phyloP scores from a whole-genome alignment of 2,888 invertebrate species.

The Lycaena phlaeas region DNA sequence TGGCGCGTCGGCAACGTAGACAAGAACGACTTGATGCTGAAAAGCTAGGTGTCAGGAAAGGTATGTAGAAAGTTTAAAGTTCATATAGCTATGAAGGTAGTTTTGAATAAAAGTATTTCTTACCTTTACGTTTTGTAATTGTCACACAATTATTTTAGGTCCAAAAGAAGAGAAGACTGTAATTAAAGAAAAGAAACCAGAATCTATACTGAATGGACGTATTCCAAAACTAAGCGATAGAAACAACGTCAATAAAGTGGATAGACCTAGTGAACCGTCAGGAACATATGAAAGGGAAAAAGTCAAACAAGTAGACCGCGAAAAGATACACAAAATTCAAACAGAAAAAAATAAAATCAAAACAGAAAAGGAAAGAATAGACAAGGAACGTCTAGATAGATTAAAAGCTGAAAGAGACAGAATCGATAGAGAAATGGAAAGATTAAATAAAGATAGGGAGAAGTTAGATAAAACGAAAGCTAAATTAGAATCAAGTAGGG shows the following conservation, averaged over 20 bases:
- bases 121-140: background rate
- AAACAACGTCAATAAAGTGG: slow-evolving; percentile 25
- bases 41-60: slow-evolving; percentile 33
- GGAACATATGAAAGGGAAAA: slow-evolving; percentile 34
- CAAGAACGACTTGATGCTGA: slow-evolving; percentile 53
- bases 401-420: slow-evolving; percentile 55
- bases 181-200: slow-evolving; percentile 37
- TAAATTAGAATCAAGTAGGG: slow-evolving; percentile 38
- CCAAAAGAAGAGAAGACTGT: slow-evolving; percentile 37
- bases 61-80: slow-evolving; percentile 22
- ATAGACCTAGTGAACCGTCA: slow-evolving; percentile 28
- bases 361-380: slow-evolving; percentile 33
- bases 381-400: slow-evolving; percentile 49
- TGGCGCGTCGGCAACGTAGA: slow-evolving; percentile 73
- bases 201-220: slow-evolving; percentile 42
- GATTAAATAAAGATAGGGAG: slow-evolving; percentile 49
- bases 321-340: slow-evolving; percentile 21
- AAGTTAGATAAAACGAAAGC: slow-evolving; percentile 51
- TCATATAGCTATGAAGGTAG: too few species aligned
- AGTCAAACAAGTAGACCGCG: slow-evolving; percentile 32
- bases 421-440: slow-evolving; percentile 56
- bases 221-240: slow-evolving; percentile 71
- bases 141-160: slow-evolving; percentile 26
- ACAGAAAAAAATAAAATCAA: slow-evolving; percentile 30
- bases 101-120: too few species aligned